These are phyloP conservation scores for Latrodectus geometricus DNA, from an alignment of 1,140 invertebrate species.

Conservation along the genomic window DNA sequence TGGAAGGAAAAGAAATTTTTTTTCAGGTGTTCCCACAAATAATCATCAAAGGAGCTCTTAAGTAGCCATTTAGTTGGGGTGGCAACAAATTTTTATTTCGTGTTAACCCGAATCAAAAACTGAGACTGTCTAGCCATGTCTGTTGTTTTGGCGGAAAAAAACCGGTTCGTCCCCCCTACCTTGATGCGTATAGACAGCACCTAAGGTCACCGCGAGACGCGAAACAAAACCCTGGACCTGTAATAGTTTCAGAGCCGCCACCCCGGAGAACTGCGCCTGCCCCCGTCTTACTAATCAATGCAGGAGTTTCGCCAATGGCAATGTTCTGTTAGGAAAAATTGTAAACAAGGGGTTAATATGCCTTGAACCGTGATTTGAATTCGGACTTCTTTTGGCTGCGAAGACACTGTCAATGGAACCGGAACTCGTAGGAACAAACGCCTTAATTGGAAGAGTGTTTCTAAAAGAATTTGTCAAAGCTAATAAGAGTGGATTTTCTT, in stretches of 20 bases:
- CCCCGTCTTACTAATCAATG: not conserved
- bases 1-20: not conserved
- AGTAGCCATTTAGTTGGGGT: conserved; percentile 37
- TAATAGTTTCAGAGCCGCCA: not conserved
- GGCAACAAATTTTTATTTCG: conserved; percentile 28
- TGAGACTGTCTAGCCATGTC: conserved; percentile 47
- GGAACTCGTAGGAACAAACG: too few species aligned
- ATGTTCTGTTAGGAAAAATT: not conserved
- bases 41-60: conserved; percentile 18
- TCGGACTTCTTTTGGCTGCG: too few species aligned
- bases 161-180: conserved; percentile 42
- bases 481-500: too few species aligned
- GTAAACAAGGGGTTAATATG: not conserved
- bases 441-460: too few species aligned
- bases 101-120: conserved; percentile 38
- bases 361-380: too few species aligned
- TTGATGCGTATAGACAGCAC: conserved; percentile 5
- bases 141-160: conserved; percentile 61
- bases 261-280: not conserved
- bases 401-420: too few species aligned
- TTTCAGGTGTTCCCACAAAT: conserved; percentile 1
- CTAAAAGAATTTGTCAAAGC: too few species aligned
- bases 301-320: not conserved
- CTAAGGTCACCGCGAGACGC: conserved; percentile 34
- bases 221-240: not conserved